phyloP scores from a whole-genome alignment of 2,888 invertebrate species.

The Stenurella melanura region DNA sequence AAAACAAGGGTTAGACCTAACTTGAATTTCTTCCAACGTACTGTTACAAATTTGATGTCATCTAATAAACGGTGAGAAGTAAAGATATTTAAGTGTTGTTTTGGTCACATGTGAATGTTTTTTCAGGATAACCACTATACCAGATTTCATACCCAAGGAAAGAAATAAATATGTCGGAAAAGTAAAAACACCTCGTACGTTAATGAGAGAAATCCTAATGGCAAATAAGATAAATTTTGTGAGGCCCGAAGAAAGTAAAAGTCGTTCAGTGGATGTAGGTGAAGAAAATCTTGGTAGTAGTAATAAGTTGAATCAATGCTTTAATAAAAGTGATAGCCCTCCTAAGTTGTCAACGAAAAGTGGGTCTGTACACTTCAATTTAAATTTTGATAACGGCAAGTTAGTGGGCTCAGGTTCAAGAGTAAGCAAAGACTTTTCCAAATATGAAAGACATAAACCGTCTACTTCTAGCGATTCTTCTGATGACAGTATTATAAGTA shows the following conservation, averaged over 20 bases:
- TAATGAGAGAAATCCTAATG: slow-evolving; percentile 47
- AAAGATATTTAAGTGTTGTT: neutral
- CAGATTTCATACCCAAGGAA: slow-evolving; percentile 35
- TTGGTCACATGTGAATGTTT: neutral
- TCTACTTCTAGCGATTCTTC: slow-evolving; percentile 8
- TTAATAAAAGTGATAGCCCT: neutral
- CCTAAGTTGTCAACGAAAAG: neutral
- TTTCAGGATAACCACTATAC: slow-evolving; percentile 39
- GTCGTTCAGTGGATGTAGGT: neutral
- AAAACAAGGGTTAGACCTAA: slow-evolving; percentile 57
- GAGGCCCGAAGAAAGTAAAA: slow-evolving; percentile 16
- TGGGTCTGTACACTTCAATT: neutral
- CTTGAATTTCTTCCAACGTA: slow-evolving; percentile 60
- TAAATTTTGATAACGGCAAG: neutral
- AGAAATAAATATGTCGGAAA: slow-evolving; percentile 29
- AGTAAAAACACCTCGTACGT: slow-evolving; percentile 16
- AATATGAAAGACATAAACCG: neutral
- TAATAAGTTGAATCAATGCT: neutral
- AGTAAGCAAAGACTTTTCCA: neutral
- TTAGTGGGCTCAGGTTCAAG: neutral
- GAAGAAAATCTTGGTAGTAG: neutral
- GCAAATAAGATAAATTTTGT: slow-evolving; percentile 48
- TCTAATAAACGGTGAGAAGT: slow-evolving; percentile 53
- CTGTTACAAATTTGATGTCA: slow-evolving; percentile 57
- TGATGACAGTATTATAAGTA: slow-evolving; percentile 9